Evolutionary conservation across 1,140 invertebrate species (phyloP).

Genomic region (Bicyclus anynana): DNA sequence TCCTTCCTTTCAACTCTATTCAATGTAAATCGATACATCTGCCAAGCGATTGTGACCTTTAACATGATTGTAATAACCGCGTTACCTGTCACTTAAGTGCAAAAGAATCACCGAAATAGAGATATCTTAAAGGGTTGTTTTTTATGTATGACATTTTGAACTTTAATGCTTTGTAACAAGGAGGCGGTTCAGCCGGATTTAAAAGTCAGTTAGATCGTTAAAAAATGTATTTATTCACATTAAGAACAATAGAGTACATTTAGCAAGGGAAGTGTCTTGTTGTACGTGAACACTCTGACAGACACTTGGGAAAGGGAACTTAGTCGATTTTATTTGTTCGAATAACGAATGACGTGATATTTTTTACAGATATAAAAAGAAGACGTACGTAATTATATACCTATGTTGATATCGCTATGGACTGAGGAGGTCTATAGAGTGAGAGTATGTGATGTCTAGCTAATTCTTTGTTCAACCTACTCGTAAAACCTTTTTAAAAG

Average conservation of each 20-base stretch:
- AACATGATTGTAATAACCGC: slow-evolving; percentile 16
- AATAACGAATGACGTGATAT: no score
- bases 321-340: not conserved
- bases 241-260: slow-evolving; percentile 56
- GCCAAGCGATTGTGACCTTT: slow-evolving; percentile 36
- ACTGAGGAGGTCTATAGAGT: no score
- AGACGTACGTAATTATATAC: no score
- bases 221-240: slow-evolving; percentile 52
- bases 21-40: slow-evolving; percentile 32
- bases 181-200: slow-evolving; percentile 18
- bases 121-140: slow-evolving; percentile 44
- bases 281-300: slow-evolving; percentile 5
- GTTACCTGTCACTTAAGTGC: slow-evolving; percentile 11
- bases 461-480: no score
- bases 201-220: slow-evolving; percentile 44
- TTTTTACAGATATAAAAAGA: no score
- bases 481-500: no score
- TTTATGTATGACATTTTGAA: slow-evolving; percentile 12
- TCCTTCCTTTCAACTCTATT: slow-evolving; percentile 53
- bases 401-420: no score
- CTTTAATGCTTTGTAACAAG: not conserved
- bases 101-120: slow-evolving; percentile 33
- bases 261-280: slow-evolving; percentile 53
- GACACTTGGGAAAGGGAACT: not conserved
- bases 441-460: no score